Conservation (phyloP, 2,888 invertebrate species). For the Eudemis profundana region DNA sequence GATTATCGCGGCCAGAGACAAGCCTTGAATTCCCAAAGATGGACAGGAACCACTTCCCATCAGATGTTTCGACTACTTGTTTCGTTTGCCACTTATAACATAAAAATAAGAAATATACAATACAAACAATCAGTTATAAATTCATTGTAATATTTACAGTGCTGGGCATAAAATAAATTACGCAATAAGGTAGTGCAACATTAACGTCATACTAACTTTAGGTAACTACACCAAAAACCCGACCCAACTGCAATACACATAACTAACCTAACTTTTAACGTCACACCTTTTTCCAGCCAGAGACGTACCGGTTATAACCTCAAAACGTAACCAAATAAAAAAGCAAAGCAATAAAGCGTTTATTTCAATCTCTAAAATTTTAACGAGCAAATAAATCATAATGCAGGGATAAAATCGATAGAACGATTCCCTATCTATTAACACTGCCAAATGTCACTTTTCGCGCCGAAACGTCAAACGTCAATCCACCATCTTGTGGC, state of each 20-base stretch:
- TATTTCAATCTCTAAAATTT: slow-evolving; percentile 42
- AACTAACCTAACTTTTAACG: not conserved
- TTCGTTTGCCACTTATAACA: too few species aligned
- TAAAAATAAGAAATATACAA: too few species aligned
- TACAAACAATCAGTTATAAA: too few species aligned
- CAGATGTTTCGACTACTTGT: too few species aligned
- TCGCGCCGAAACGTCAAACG: slow-evolving; percentile 82
- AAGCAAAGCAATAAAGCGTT: slow-evolving; percentile 38
- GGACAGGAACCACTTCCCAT: too few species aligned
- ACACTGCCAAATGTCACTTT: slow-evolving; percentile 75
- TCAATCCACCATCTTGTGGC: slow-evolving; percentile 72
- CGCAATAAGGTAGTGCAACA: too few species aligned
- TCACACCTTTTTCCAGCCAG: not conserved
- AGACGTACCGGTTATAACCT: slow-evolving; percentile 14
- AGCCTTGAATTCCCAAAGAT: too few species aligned
- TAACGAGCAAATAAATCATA: slow-evolving; percentile 52
- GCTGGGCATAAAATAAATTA: too few species aligned
- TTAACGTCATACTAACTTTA: too few species aligned
- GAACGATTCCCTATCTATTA: slow-evolving; percentile 65
- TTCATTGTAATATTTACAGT: too few species aligned
- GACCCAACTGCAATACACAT: not conserved
- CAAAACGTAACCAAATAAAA: slow-evolving; percentile 27
- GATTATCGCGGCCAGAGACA: too few species aligned
- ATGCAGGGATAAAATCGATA: slow-evolving; percentile 75
- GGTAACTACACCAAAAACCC: too few species aligned